Percentiles rank a stretch among this genome's conserved stretches.
phyloP scores from a whole-genome alignment of 2,888 invertebrate species.

The Tetragnatha montana region DNA sequence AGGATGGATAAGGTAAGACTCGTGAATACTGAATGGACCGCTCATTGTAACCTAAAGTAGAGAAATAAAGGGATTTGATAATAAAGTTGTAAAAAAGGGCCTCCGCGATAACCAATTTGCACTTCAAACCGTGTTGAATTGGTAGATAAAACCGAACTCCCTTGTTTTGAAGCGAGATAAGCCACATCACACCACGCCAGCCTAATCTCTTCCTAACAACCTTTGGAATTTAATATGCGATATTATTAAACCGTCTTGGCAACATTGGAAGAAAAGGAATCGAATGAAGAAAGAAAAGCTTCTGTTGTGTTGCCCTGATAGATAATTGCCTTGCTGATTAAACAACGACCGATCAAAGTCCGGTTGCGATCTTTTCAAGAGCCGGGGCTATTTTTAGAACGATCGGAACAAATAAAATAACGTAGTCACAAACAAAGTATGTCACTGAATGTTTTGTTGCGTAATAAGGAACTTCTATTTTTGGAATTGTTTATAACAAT shows the following conservation, averaged over 20 bases:
- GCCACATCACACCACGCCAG: constrained; percentile 42
- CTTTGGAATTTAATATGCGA: constrained; percentile 26
- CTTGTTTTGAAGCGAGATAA: constrained; percentile 32
- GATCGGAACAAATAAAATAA: background rate
- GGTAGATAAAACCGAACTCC: constrained; percentile 6
- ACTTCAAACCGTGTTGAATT: constrained; percentile 29
- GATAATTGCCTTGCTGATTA: constrained; percentile 32
- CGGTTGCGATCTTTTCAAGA: constrained; percentile 30
- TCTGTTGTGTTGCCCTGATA: constrained; percentile 7
- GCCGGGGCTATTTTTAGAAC: constrained; percentile 20
- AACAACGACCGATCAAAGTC: constrained; percentile 12
- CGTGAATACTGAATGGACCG: background rate
- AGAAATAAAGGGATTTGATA: background rate
- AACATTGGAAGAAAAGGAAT: constrained; percentile 7
- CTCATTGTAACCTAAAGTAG: background rate
- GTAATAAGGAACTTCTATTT: constrained; percentile 6
- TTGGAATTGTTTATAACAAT: background rate
- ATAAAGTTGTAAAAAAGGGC: constrained; percentile 4
- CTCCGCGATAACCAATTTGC: background rate
- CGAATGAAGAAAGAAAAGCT: constrained; percentile 7
- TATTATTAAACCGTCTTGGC: constrained; percentile 6
- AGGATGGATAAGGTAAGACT: background rate
- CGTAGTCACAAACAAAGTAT: constrained; percentile 2
- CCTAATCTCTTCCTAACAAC: constrained; percentile 21
- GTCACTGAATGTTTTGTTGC: constrained; percentile 2